phyloP scores from a whole-genome alignment of 2,797 vertebrate genomes.

The Neosilurus mollespiculum region DNA sequence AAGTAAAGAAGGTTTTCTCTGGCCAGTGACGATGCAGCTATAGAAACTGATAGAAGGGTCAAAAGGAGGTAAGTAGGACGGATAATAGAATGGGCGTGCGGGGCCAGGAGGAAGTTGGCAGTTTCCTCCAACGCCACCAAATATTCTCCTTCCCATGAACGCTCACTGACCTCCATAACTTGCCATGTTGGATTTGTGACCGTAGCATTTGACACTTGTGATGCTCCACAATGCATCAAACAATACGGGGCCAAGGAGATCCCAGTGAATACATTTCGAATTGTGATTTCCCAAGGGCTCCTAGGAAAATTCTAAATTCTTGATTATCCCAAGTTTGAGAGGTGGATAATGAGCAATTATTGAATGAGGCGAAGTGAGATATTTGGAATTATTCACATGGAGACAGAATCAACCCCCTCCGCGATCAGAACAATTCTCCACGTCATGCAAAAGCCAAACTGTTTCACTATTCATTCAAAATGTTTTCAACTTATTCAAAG shows the following conservation, averaged over 20 bases:
- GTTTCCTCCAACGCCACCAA: constrained; percentile 67
- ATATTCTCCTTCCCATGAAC: constrained; percentile 69
- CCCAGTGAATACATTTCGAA: not conserved
- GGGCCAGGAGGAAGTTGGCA: constrained; percentile 60
- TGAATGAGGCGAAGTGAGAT: no score
- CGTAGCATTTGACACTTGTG: constrained; percentile 41
- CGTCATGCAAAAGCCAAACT: no score
- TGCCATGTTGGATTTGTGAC: constrained; percentile 46
- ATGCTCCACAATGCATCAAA: not conserved
- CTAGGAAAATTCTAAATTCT: constrained; percentile 28
- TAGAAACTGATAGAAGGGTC: constrained; percentile 58
- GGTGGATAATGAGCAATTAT: no score
- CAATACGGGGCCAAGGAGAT: not conserved
- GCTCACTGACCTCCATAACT: constrained; percentile 59
- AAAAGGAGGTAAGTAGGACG: constrained; percentile 35
- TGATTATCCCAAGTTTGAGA: no score
- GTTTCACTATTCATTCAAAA: no score
- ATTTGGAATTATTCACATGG: no score
- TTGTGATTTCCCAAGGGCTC: constrained; percentile 25
- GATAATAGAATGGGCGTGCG: constrained; percentile 58
- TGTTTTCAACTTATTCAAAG: no score
- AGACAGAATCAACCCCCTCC: no score
- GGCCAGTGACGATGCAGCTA: constrained; percentile 13
- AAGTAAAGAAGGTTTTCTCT: not conserved
- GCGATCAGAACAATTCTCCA: no score